phyloP scores from a whole-genome alignment of 2,113 vertebrate species.

The Urocitellus parryii region DNA sequence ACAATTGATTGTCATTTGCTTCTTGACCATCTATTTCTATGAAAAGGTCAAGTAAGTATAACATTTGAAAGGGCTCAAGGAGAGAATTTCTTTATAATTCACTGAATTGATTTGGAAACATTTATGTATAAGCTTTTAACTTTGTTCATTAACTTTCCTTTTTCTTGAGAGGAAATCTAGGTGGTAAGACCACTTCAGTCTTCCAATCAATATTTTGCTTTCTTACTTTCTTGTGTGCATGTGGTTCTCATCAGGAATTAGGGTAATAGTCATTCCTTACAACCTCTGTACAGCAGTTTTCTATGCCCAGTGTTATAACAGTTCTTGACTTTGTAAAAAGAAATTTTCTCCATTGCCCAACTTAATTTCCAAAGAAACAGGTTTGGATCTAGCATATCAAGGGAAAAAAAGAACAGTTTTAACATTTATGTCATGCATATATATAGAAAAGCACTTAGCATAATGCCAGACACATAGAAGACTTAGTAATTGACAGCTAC shows the following conservation, averaged over 20 bases:
- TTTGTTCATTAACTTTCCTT: background rate
- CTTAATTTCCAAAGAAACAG: slow-evolving; percentile 51
- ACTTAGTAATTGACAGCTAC: slow-evolving; percentile 35
- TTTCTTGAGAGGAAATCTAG: background rate
- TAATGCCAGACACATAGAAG: background rate
- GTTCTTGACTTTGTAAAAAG: slow-evolving; percentile 2
- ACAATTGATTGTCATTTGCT: background rate
- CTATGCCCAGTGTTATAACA: background rate
- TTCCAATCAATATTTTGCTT: background rate
- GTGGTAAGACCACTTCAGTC: background rate
- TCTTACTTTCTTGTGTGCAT: background rate
- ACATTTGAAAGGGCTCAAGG: background rate
- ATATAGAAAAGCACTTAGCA: slow-evolving; percentile 22
- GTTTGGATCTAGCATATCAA: slow-evolving; percentile 4
- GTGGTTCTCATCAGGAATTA: background rate
- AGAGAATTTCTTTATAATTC: background rate
- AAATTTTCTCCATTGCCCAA: background rate
- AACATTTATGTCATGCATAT: background rate
- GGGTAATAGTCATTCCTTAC: background rate
- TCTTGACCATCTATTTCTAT: background rate
- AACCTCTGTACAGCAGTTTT: background rate
- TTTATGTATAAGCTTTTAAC: background rate
- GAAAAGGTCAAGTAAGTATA: background rate
- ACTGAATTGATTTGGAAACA: background rate
- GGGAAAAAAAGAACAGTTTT: background rate